phyloP scores from a whole-genome alignment of 1,140 invertebrate genomes.

The Solen grandis region DNA sequence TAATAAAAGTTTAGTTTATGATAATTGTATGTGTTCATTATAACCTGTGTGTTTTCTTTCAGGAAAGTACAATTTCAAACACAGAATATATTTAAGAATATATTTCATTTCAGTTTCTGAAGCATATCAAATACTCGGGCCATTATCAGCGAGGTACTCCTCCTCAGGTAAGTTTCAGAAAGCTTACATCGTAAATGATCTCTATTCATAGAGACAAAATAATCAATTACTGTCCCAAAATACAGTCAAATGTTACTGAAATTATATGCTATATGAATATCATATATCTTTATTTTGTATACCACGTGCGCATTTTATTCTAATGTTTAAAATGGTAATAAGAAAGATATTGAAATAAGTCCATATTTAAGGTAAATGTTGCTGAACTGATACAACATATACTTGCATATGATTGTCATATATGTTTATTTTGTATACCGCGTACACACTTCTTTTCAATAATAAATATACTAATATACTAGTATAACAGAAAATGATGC shows the following conservation, averaged over 20 bases:
- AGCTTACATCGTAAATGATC: background rate
- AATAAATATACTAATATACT: too few relatives aligned
- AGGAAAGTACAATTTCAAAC: background rate
- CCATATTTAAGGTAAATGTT: too few relatives aligned
- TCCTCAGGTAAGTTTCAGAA: slow-evolving; percentile 88
- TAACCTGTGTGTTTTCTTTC: background rate
- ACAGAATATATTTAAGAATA: background rate
- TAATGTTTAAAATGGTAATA: too few relatives aligned
- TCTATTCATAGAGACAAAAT: background rate
- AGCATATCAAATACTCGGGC: slow-evolving; percentile 98
- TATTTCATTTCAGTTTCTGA: slow-evolving; percentile 84
- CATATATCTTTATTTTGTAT: slow-evolving; percentile 75
- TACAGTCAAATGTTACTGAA: background rate
- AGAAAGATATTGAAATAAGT: too few relatives aligned
- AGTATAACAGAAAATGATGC: too few relatives aligned
- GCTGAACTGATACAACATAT: too few relatives aligned
- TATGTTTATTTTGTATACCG: too few relatives aligned
- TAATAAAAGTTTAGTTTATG: background rate
- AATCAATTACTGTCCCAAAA: background rate
- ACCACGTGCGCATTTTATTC: slow-evolving; percentile 87
- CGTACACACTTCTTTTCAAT: too few relatives aligned
- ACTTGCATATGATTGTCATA: too few relatives aligned
- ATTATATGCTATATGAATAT: background rate
- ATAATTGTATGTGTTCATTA: background rate
- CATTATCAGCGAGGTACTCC: slow-evolving; percentile 94